Evolutionary conservation across 1,140 invertebrate genomes (phyloP), one percentile per base, ranked within the genome.

Genomic region (Orius insidiosus): DNA sequence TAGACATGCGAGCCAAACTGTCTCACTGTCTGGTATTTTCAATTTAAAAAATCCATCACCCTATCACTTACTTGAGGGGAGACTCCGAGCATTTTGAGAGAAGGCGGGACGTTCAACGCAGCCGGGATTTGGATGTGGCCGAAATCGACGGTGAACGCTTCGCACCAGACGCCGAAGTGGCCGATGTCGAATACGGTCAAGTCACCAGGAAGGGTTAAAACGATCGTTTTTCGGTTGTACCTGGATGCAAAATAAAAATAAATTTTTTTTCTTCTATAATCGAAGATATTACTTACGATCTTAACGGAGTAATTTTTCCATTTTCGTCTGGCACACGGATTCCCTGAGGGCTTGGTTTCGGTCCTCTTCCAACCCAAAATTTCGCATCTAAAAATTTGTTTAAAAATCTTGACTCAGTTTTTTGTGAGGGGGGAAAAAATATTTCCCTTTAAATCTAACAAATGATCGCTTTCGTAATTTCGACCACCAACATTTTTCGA

Each of bases 61-160:
- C 6, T n/a, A n/a, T 33, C n/a, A 46, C 71, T 72, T 72, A 92
- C 88, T 80, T 92, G 86, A 38, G 86, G 85, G 50, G 84, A 84
- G 51, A 92, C 78, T 38, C 87, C 87, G 5, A 94, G 74, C 85
- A 92, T 92, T 65, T 81, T 85, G 14, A 90, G 72, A 4, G 85
- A 89, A 14, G 88, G 88, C 40, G 88, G 88, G 1, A 93, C 80
- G 60, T 86, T 86, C 31, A 82, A 61, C 40, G 60, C 60, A 33
- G 67, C 62, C 0, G 85, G 81, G 46, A 93, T 72, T 47, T 71
- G 59, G 7, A 92, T 71, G 61, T 89, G 83, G 1, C 85, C 88
- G 59, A 93, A 93, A 64, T 92, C 83, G 1, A 88, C 85, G 18
- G 80, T 78, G 63, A 88, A 90, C 8, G 84, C 82, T 61, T 82